Evolutionary conservation across 2,888 invertebrate genomes (phyloP), one percentile per base, ranked within the genome.

Genomic region (Caenorhabditis wallacei): DNA sequence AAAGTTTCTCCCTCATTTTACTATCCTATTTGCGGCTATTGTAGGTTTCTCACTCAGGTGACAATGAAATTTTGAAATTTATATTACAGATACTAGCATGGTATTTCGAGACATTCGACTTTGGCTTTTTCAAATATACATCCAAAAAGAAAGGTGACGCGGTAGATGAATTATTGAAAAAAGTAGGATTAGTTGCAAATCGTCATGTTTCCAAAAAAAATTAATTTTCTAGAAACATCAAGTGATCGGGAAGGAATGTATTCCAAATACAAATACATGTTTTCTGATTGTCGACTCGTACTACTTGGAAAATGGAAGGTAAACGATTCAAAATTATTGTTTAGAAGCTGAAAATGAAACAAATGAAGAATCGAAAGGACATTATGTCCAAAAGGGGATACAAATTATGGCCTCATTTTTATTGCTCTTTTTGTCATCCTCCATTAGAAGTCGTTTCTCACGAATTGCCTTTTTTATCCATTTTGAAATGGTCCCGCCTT

Each of bases 251-350:
- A 76, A 82, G 20, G 80, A 76, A 43, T 85, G 85, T 63, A 80
- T 82, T 57, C 80, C 80, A 3, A 40, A 70, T 0, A 78, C 80
- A 7, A 69, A 35, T 3, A 71, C 70, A n/a, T 85, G 85, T 51
- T 85, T 80, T 56, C 46, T 80, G 18, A 78, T 85, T 30, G 80
- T 72, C 18, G 85, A 85, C 26, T 68, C 75, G 0, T 82, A 78
- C 35, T 76, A 63, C 18, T 54, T 80, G 18, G 63, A 70, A 35
- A 68, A 76, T 16, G 64, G 64, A 46, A 64, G 63, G 80, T 74
- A 61, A 46, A 26, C 13, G 43, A 13, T 48, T 8, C 11, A 13
- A 10, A 40, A 8, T 10, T 40, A 16, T 40, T 40, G 2, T 13
- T 2, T 40, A 8, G 11, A 4, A 13, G 2, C 16, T 40, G n/a